Evolutionary conservation across 1,140 invertebrate genomes (phyloP), one percentile per base, ranked within the genome.

Genomic region (Popillia japonica): DNA sequence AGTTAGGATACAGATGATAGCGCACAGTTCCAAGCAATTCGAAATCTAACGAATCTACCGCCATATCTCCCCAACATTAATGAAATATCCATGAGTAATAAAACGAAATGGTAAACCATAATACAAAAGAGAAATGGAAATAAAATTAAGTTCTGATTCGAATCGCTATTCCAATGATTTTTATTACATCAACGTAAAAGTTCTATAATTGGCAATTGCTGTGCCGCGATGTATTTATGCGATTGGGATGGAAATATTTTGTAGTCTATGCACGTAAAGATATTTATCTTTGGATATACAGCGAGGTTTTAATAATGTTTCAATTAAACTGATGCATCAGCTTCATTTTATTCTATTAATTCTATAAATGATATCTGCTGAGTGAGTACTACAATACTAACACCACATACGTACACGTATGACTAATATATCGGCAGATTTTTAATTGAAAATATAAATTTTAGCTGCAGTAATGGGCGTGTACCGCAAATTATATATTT

Each of bases 71-170:
- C 14, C 6, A 0, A 17, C 17, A 55, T 55, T 55, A 55, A 55
- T 55, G 48, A 55, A 55, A 55, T 55, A 55, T 55, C 48, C 48
- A 55, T 55, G 48, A 55, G 48, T 17, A 55, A 55, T 55, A 55
- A 55, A 55, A 55, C 48, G 48, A 55, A 55, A 55, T 55, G 48
- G 17, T 55, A 55, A 55, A 14, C 48, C 3, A 55, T 55, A 55
- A 1, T 55, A 55, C 48, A 55, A 55, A 17, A 55, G 48, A 55
- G 48, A 55, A 17, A 55, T 20, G 6, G 48, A 14, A 2, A n/a
- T 55, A 55, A 55, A 55, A 55, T 55, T 14, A 55, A 55, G 48
- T 55, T 55, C 14, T 55, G 14, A 55, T 55, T 14, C n/a, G 48
- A 55, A 17, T 55, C 48, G 14, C 48, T 55, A 14, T 55, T 14